Conservation (phyloP, 2,113 vertebrate species). For the Rhineura floridana region DNA sequence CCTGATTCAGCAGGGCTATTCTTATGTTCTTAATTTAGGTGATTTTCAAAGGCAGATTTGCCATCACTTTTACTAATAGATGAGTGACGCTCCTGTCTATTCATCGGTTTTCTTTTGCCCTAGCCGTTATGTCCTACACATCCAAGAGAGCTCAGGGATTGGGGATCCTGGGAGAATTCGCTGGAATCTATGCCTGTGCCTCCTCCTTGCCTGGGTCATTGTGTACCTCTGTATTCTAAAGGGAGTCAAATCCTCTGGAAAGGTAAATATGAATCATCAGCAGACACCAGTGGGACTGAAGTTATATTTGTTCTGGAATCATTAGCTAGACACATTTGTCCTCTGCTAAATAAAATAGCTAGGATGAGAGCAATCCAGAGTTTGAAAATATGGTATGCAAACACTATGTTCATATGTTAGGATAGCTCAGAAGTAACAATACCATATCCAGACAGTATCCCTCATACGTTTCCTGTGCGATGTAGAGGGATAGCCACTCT, state of each 20-base stretch:
- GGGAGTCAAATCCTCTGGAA: slow-evolving; percentile 85
- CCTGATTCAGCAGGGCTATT: too few species aligned
- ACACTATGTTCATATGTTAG: background rate
- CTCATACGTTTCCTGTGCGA: too few species aligned
- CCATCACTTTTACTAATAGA: background rate
- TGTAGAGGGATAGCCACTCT: too few species aligned
- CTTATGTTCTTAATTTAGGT: background rate
- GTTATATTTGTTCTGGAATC: background rate
- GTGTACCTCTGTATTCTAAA: slow-evolving; percentile 84
- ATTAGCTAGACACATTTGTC: background rate
- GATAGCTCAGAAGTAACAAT: background rate
- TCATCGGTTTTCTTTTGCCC: slow-evolving; percentile 9
- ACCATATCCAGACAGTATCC: too few species aligned
- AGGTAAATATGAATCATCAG: slow-evolving; percentile 68
- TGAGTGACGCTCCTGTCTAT: background rate
- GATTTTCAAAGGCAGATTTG: background rate
- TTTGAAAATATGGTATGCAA: too few species aligned
- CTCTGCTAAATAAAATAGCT: fast-evolving
- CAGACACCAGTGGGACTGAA: background rate
- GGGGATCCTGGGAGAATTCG: slow-evolving; percentile 78
- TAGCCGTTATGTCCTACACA: slow-evolving; percentile 83
- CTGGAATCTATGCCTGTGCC: slow-evolving; percentile 83
- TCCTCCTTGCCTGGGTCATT: slow-evolving; percentile 82
- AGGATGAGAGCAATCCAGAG: background rate
- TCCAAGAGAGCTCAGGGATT: slow-evolving; percentile 83